Evolutionary conservation across 2,888 invertebrate genomes (phyloP), one percentile per base, ranked within the genome.

Genomic region (Coecobrya sp.): DNA sequence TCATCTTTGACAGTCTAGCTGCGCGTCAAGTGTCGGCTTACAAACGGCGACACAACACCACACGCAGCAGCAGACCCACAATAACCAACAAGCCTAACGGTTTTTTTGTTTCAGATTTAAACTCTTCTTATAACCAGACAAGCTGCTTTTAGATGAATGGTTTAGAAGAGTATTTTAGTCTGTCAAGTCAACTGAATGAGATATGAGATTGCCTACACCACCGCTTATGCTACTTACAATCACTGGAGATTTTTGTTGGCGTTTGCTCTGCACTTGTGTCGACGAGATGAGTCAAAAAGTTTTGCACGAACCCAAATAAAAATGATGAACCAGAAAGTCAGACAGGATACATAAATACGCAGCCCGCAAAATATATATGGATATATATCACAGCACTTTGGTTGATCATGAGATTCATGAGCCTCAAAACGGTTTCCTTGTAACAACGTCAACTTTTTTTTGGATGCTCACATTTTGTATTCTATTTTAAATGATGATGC

Each of bases 401-500:
- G 55, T 19, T 5, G 55, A 55, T 55, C 1, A 55, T 19, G 55
- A 55, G 55, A n/a, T 19, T n/a, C n/a, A 68, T 27, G 11, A 1
- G 59, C 59, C 2, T 62, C 59, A 59, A 19, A 13, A 19, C n/a
- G n/a, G 62, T 62, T 62, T 25, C 0, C 1, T 5, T 1, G n/a
- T 62, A 16, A n/a, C n/a, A 42, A n/a, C 30, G n/a, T 73, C 19
- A 8, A 42, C 42, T 30, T 16, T 76, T 22, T 76, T 30, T 16
- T 45, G 4, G 45, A 19, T 49, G 22, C 76, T 76, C 22, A 49
- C 45, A 49, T 76, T 76, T 76, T 49, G n/a, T 49, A 76, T 76
- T 76, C 76, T 76, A 76, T 76, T 76, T 76, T 25, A 76, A 76
- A n/a, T 76, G 76, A 76, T 76, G 49, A 76, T 76, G 70, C n/a